Percentiles rank a stretch among this genome's conserved stretches.
phyloP scores from a whole-genome alignment of 2,888 invertebrate species.

The Drosophila stalkeri region DNA sequence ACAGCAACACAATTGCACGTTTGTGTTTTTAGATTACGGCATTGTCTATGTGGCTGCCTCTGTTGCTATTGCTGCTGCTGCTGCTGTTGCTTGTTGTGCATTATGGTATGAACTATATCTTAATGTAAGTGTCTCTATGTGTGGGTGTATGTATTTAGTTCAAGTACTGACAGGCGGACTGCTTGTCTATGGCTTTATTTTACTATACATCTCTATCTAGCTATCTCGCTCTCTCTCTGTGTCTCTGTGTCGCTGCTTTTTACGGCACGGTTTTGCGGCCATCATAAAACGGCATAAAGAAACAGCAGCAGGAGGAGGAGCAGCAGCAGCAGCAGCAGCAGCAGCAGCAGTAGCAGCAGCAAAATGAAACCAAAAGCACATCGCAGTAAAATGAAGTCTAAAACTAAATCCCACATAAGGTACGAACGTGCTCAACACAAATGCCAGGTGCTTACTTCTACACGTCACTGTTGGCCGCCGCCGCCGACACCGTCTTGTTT shows the following conservation, averaged over 20 bases:
- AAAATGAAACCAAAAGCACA: conserved; percentile 77
- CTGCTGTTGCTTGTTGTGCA: conserved; percentile 21
- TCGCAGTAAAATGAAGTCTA: conserved; percentile 79
- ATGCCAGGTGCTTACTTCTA: conserved; percentile 75
- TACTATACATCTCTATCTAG: conserved; percentile 42
- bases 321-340: conserved; percentile 40
- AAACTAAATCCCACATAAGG: conserved; percentile 80
- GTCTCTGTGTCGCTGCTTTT: conserved; percentile 33
- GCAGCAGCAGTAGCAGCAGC: conserved; percentile 43
- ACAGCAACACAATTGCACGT: conserved; percentile 70
- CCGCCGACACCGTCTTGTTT: conserved; percentile 41
- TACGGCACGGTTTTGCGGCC: conserved; percentile 66
- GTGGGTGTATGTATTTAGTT: conserved; percentile 37
- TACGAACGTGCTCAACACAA: conserved; percentile 81
- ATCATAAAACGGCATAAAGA: conserved; percentile 75
- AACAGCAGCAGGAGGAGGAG: conserved; percentile 45
- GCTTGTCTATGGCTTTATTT: conserved; percentile 74
- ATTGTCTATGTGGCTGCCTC: conserved; percentile 62
- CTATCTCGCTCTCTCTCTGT: not conserved
- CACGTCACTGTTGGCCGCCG: conserved; percentile 31
- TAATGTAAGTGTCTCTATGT: conserved; percentile 22
- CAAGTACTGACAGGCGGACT: conserved; percentile 46
- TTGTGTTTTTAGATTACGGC: conserved; percentile 76
- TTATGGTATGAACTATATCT: conserved; percentile 21
- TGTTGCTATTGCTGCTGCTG: not conserved